Percentiles rank a stretch among this genome's conserved stretches.
Conservation (phyloP, 2,797 vertebrate species). For the Pantherophis alleghaniensis region DNA sequence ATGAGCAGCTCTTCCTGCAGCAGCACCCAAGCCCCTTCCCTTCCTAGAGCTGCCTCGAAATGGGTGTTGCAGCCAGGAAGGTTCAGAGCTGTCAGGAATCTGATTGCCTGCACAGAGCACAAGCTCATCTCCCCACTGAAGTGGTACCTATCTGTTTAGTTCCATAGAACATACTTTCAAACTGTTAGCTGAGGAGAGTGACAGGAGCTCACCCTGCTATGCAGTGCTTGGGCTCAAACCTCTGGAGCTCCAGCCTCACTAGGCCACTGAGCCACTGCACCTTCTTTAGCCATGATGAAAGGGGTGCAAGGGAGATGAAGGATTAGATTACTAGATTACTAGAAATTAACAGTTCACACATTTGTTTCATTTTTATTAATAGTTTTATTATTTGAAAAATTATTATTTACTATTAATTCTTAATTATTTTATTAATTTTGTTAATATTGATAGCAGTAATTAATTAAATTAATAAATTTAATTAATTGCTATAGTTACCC, state of each 20-base stretch:
- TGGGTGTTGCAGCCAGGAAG: too few species aligned
- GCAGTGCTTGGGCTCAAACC: too few species aligned
- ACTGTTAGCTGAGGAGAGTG: neutral
- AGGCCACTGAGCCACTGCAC: too few species aligned
- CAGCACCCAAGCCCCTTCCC: too few species aligned
- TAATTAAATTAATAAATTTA: neutral
- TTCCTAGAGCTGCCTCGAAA: too few species aligned
- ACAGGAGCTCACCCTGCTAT: neutral
- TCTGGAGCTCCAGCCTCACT: too few species aligned
- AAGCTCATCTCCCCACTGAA: too few species aligned
- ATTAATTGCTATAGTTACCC: neutral
- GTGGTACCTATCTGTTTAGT: neutral
- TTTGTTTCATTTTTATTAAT: conserved; percentile 13
- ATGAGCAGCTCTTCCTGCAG: too few species aligned
- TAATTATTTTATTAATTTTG: neutral
- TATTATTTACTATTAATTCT: neutral
- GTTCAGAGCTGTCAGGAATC: too few species aligned
- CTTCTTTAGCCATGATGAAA: neutral
- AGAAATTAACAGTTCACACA: conserved; percentile 9
- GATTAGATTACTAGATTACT: neutral
- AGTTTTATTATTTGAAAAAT: conserved; percentile 33
- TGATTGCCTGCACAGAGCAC: too few species aligned
- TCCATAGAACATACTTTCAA: neutral
- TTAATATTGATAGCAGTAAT: neutral
- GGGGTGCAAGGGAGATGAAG: neutral